phyloP scores from a whole-genome alignment of 1,140 invertebrate genomes.

The Calycopis cecrops region DNA sequence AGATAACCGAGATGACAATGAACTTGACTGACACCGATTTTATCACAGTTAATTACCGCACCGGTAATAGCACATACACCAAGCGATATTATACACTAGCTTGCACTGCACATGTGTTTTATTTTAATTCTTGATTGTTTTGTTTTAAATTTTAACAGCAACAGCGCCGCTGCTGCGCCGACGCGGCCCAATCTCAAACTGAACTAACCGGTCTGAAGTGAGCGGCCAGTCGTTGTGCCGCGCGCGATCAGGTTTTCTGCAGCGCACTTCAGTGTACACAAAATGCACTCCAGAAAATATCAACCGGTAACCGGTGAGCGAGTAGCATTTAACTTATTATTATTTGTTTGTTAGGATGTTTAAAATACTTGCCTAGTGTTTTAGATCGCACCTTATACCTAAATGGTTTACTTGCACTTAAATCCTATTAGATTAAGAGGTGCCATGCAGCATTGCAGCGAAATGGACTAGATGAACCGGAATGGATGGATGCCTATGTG shows the following conservation, averaged over 20 bases:
- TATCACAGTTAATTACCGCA: slow-evolving; percentile 39
- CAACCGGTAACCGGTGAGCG: too few relatives aligned
- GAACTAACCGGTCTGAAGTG: slow-evolving; percentile 65
- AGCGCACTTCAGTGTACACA: slow-evolving; percentile 37
- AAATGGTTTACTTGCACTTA: too few relatives aligned
- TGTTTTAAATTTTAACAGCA: slow-evolving; percentile 35
- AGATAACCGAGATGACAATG: slow-evolving; percentile 54
- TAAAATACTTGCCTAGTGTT: too few relatives aligned
- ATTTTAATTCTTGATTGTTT: slow-evolving; percentile 17
- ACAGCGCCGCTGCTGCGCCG: slow-evolving; percentile 44
- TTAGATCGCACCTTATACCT: too few relatives aligned
- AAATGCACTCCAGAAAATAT: slow-evolving; percentile 1
- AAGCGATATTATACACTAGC: slow-evolving; percentile 27
- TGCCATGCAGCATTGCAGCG: too few relatives aligned
- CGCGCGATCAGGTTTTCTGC: slow-evolving; percentile 39
- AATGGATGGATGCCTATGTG: too few relatives aligned
- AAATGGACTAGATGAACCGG: too few relatives aligned
- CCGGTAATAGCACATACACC: slow-evolving; percentile 40
- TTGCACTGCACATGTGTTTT: slow-evolving; percentile 12
- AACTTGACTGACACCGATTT: slow-evolving; percentile 48
- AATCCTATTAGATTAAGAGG: too few relatives aligned
- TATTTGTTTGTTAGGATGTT: too few relatives aligned
- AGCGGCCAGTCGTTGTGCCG: slow-evolving; percentile 17
- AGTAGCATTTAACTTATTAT: too few relatives aligned
- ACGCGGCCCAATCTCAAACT: slow-evolving; percentile 58